Base-by-base conservation (phyloP, 2,888 invertebrate genomes). In the Scaptomyza caliginosa region DNA sequence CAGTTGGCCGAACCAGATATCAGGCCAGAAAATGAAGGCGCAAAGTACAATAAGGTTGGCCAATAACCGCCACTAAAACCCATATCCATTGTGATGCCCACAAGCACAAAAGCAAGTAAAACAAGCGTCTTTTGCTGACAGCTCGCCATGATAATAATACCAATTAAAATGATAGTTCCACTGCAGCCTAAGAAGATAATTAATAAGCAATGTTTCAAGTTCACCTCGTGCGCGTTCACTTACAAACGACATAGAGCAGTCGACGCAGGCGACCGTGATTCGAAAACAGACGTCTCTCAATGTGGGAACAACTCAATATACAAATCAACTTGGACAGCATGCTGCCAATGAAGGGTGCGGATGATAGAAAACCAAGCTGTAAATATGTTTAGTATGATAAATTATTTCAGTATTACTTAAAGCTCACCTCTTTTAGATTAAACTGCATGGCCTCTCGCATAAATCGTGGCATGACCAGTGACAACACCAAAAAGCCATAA, bases 1-100 rank as follows among this genome's bases (percentile, higher is more conserved):
- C 91, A 90, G 59, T 92, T 92, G 28, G 91, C 89, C n/a, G 92
- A 74, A 1, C 92, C 92, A 2, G 91, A 91, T 8, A 93, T 73
- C 3, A 92, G 79, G 1, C 92, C 92, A 1, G 92, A 90, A 77
- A 89, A 92, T 2, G 91, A 89, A 1, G 92, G 92, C 2, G 92
- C 92, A 51, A 92, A 79, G 65, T 92, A 92, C 17, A 92, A 85
- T 34, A 91, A 86, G 58, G 91, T 92, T 7, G 92, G 88, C 86
- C 92, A 89, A 72, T 92, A 92, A 1, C 91, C 92, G 6, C 91
- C 92, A 17, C 91, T 89, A 62, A 92, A 92, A 16, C 89, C 90
- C 26, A 92, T 64, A 59, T 92, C 92, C 3, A 89, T 78, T 11
- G 89, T 74, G 2, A 86, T 85, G 26, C 92, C 91, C 54, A 91